Percentiles rank a stretch among this genome's conserved stretches.
Evolutionary conservation across 1,140 invertebrate species (phyloP).

Genomic region (Drosophila sechellia): DNA sequence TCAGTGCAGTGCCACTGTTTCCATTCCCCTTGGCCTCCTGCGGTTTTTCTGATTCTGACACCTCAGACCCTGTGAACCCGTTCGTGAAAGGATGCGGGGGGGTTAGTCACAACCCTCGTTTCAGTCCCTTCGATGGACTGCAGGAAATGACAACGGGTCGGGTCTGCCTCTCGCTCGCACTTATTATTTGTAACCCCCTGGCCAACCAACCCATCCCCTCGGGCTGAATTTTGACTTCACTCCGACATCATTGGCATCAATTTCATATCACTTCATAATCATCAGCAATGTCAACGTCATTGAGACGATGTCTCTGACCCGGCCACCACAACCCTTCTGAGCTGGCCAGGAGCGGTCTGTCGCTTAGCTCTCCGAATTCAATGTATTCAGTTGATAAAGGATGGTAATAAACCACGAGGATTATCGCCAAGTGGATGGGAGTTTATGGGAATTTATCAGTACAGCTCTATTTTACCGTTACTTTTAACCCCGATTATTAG

Average conservation of each 20-base stretch:
- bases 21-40: slow-evolving; percentile 10
- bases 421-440: slow-evolving; percentile 18
- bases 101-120: slow-evolving; percentile 45
- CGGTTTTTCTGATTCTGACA: slow-evolving; percentile 63
- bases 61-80: slow-evolving; percentile 44
- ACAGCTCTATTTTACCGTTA: neutral
- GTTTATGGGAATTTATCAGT: slow-evolving; percentile 3
- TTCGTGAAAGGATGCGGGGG: slow-evolving; percentile 11
- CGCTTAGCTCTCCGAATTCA: slow-evolving; percentile 12
- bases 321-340: slow-evolving; percentile 9
- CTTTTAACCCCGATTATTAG: neutral
- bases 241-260: slow-evolving; percentile 78
- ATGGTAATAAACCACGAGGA: slow-evolving; percentile 6
- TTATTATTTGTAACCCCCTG: neutral
- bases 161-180: neutral
- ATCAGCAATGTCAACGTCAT: slow-evolving; percentile 73
- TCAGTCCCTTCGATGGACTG: slow-evolving; percentile 32
- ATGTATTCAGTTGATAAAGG: slow-evolving; percentile 34
- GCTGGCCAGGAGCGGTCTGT: slow-evolving; percentile 28
- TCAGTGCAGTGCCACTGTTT: slow-evolving; percentile 53
- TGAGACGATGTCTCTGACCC: slow-evolving; percentile 41
- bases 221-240: slow-evolving; percentile 68
- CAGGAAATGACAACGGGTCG: slow-evolving; percentile 55
- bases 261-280: slow-evolving; percentile 81
- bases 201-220: slow-evolving; percentile 1